A percentile compares a stretch with the other conserved stretches of the same genome.
Evolutionary conservation across 35 echinoderm and acorn worm species (phyloP).

Genomic region (Ophioderma brevispina): DNA sequence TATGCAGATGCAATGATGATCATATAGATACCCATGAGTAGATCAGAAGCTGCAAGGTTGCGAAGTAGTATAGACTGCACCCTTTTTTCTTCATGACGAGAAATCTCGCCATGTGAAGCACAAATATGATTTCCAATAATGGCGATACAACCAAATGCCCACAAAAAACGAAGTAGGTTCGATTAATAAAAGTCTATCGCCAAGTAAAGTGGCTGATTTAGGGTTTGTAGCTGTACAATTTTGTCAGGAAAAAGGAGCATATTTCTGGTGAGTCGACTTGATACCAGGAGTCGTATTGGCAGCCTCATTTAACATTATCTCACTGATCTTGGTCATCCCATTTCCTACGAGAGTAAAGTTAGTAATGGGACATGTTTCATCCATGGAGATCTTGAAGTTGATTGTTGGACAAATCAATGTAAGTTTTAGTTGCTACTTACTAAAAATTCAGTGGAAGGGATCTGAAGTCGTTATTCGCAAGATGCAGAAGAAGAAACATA

Average conservation of each 20-base stretch:
- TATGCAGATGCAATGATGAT: constrained; percentile 58
- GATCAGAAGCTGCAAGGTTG: constrained; percentile 70
- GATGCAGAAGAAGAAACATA: background rate
- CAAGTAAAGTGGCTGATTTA: background rate
- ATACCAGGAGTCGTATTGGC: background rate
- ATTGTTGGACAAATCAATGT: background rate
- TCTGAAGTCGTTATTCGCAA: background rate
- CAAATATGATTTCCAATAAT: constrained; percentile 67
- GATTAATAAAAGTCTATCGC: background rate
- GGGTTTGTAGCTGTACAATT: background rate
- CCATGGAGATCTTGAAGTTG: background rate
- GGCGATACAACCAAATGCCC: constrained; percentile 56
- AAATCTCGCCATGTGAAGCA: constrained; percentile 7
- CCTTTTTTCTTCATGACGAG: background rate
- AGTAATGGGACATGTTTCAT: background rate
- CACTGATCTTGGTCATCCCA: background rate
- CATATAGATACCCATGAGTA: constrained; percentile 81
- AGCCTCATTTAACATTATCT: background rate
- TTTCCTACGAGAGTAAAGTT: background rate
- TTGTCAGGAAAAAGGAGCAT: background rate
- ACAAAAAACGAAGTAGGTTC: background rate
- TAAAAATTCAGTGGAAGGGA: background rate
- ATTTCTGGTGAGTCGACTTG: background rate
- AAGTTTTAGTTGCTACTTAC: background rate
- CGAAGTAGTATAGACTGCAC: constrained; percentile 37